These are phyloP conservation scores for Rhodeus uyekii DNA, from an alignment of 2,797 vertebrate species.

Conservation along the genomic window DNA sequence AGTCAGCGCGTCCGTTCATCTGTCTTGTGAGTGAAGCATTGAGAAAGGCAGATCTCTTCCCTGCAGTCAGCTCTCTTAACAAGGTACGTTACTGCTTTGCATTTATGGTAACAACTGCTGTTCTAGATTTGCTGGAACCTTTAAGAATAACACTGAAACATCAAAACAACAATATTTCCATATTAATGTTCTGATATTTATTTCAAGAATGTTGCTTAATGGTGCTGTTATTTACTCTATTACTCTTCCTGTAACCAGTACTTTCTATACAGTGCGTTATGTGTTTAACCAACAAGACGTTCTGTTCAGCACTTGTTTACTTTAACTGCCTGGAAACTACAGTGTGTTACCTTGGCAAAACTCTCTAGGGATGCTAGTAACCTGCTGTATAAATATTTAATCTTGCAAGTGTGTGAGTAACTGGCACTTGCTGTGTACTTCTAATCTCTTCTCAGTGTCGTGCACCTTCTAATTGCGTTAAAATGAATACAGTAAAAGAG, in stretches of 20 bases:
- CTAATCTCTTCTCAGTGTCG: neutral
- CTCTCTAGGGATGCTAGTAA: neutral
- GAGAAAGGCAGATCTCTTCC: neutral
- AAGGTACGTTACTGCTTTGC: neutral
- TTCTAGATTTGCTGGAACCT: too few relatives aligned
- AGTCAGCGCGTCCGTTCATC: too few relatives aligned
- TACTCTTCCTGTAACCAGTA: neutral
- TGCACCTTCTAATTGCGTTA: neutral
- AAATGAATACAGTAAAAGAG: neutral
- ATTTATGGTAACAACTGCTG: neutral
- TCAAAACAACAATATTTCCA: neutral
- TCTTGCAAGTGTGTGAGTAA: constrained; percentile 12
- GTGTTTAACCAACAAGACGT: neutral
- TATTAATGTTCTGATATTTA: too few relatives aligned
- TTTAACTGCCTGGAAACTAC: constrained; percentile 10
- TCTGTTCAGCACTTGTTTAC: neutral
- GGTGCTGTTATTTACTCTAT: neutral
- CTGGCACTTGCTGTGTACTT: neutral
- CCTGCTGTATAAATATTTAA: constrained; percentile 31
- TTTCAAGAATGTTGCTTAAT: neutral
- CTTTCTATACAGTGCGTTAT: neutral
- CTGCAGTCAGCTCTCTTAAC: neutral
- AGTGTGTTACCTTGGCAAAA: neutral
- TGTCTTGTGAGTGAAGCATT: neutral
- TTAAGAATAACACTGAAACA: neutral